Evolutionary conservation across 2,888 invertebrate species (phyloP), one percentile per base, ranked within the genome.

Genomic region (Eristalis tenax): DNA sequence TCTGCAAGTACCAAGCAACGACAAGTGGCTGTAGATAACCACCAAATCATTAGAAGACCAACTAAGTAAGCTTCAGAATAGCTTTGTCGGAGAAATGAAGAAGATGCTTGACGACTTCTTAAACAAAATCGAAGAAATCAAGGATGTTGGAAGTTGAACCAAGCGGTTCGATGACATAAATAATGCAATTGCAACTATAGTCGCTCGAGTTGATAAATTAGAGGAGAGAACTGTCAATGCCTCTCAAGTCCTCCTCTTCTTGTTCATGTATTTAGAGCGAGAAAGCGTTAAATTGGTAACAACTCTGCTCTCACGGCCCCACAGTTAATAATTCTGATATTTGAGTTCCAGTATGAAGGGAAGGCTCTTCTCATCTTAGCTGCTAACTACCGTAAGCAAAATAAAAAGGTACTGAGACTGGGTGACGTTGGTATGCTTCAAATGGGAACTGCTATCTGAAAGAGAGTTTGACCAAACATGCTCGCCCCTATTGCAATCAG

Each of bases 341-440:
- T 61, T 59, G 40, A 40, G 10, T 61, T 59, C 38, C 35, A 35
- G 22, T 38, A 38, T 70, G 26, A 70, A 35, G 59, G 59, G n/a
- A 70, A 70, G 23, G 1, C 59, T 38, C 8, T 59, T 59, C 38
- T 38, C 38, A 10, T 22, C 15, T 38, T 59, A 59, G 59, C 38
- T 32, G 23, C 59, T 10, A 70, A 59, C 38, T 70, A 59, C 59
- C 57, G 70, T 2, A 70, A 59, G 10, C 35, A 15, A 18, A 70
- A 70, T 6, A 70, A 70, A 10, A 59, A 26, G 23, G 70, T 70
- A 38, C 35, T 40, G 59, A 38, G 38, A 15, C 38, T 65, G 40
- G 23, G 11, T 38, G 65, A 65, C 23, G 35, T 64, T 64, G 64
- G 18, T 18, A 38, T 35, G 28, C 64, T 32, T 64, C 35, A 32